A percentile compares a stretch with the other conserved stretches of the same genome.
Conservation (phyloP, 92 coral and sea anemone genomes). For the Virgularia gustaviana region DNA sequence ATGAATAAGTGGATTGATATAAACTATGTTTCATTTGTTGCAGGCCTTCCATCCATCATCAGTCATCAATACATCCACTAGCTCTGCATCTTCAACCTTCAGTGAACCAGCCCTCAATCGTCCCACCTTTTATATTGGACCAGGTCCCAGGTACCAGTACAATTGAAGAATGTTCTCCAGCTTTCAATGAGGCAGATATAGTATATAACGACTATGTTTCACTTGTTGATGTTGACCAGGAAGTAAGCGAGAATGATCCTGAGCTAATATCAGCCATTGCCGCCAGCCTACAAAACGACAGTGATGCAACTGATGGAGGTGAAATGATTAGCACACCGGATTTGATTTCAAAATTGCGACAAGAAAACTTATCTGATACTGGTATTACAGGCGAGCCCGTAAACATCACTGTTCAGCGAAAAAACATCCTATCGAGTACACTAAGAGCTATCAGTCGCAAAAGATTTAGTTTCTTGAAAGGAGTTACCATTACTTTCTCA, state of each 20-base stretch:
- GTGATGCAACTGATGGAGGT: not conserved
- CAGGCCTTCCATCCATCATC: not conserved
- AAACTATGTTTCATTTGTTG: not conserved
- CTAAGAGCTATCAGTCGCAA: slow-evolving; percentile 53
- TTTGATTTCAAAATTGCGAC: not conserved
- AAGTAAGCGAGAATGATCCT: not conserved
- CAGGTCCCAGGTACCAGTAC: not conserved
- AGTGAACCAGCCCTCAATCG: not conserved
- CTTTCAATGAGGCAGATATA: not conserved
- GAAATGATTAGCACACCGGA: not conserved
- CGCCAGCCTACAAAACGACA: not conserved
- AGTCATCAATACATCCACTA: not conserved
- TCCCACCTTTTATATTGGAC: not conserved
- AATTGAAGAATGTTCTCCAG: not conserved
- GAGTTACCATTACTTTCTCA: slow-evolving; percentile 32
- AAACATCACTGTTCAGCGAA: slow-evolving; percentile 39
- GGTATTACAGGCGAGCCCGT: slow-evolving; percentile 27
- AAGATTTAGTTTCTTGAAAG: slow-evolving; percentile 35
- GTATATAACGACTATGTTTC: not conserved
- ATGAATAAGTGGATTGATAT: not conserved
- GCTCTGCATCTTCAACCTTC: not conserved
- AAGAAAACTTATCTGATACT: not conserved
- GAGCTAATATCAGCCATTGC: not conserved
- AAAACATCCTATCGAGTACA: slow-evolving; percentile 28
- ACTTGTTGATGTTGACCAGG: not conserved